Evolutionary conservation across 2,113 vertebrate species (phyloP), one percentile per base, ranked within the genome.

Genomic region (Eublepharis macularius): DNA sequence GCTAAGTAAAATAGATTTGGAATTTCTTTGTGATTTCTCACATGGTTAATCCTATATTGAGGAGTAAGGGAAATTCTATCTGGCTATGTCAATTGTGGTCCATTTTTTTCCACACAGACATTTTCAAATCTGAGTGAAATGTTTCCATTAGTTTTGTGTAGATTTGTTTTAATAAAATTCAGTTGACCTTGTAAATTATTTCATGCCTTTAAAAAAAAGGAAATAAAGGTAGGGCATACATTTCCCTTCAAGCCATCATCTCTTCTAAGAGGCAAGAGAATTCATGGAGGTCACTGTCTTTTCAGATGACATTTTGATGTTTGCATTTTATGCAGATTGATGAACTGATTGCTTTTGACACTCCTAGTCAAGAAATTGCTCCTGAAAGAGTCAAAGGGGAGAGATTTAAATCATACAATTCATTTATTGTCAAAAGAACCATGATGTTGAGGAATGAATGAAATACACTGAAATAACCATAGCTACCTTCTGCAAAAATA

Each of bases 381-480:
- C 49, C 13, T 39, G 86, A 89, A 91, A 82, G 76, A 21, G 24
- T 84, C n/a, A 4, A 39, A 73, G 4, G 34, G 26, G 2, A 7
- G 21, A 32, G 2, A 80, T 13, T 1, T 49, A 45, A 80, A 57
- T 54, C 54, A 1, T 32, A 49, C 13, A 9, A 57, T 86, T 92
- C 68, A 80, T 90, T 92, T 86, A 41, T 86, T 63, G 29, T 90
- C 88, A 72, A 51, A 90, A 86, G 74, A 34, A 63, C 75, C 2
- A 0, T 51, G 90, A 84, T 85, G 21, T 49, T 87, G 73, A 51
- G 41, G 73, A 92, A 89, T 47, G 47, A 86, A 87, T 89, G 90
- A 92, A 90, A 92, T 63, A 19, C 24, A 0, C 11, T 75, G 91
- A 90, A 91, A 92, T 85, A 32, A 86, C 91, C 72, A 34, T 12